phyloP scores from a whole-genome alignment of 1,140 invertebrate species.

The Nymphalis io region DNA sequence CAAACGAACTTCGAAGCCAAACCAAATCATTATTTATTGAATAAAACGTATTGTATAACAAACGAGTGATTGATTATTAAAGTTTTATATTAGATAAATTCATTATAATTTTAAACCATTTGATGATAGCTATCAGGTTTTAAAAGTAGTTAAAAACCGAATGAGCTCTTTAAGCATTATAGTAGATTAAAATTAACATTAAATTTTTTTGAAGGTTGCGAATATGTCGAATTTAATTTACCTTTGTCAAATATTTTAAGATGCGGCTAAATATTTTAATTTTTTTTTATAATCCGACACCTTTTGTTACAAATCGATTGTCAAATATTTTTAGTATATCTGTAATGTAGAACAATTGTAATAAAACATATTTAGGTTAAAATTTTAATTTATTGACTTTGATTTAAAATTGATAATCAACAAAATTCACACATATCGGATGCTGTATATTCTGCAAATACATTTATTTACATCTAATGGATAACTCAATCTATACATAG shows the following conservation, averaged over 20 bases:
- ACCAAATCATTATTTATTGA: not conserved
- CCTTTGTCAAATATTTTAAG: too few relatives aligned
- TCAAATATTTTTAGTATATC: too few relatives aligned
- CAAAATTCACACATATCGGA: constrained; percentile 21
- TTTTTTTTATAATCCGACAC: too few relatives aligned
- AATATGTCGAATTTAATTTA: too few relatives aligned
- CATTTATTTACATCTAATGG: not conserved
- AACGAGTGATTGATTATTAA: not conserved
- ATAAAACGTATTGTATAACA: not conserved
- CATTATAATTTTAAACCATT: not conserved
- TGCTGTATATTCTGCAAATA: constrained; percentile 22
- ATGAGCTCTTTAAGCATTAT: too few relatives aligned
- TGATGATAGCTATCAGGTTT: not conserved
- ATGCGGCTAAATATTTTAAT: too few relatives aligned
- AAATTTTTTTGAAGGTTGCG: too few relatives aligned
- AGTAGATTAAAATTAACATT: too few relatives aligned
- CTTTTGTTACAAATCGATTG: too few relatives aligned
- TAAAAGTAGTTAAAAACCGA: too few relatives aligned
- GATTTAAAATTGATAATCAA: constrained; percentile 33
- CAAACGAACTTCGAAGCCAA: constrained; percentile 1
- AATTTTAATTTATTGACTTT: constrained; percentile 35
- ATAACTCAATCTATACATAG: too few relatives aligned
- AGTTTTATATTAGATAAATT: not conserved
- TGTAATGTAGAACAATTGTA: not conserved
- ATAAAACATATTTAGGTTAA: constrained; percentile 20